These are phyloP conservation scores for Platorchestia sp. DNA, from an alignment of 1,140 invertebrate species.

Conservation along the genomic window DNA sequence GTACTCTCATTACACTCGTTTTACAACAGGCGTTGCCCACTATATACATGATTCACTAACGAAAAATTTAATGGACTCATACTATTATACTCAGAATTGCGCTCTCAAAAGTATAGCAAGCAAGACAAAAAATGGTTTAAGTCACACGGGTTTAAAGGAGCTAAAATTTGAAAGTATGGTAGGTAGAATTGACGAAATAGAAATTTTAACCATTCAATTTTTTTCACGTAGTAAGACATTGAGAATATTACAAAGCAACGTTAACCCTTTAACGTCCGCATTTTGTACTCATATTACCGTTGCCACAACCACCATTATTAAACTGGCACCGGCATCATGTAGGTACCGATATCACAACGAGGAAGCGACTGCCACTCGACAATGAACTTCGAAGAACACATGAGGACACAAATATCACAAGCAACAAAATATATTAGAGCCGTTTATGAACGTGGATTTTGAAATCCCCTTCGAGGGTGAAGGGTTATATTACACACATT, in stretches of 20 bases:
- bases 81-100: neutral
- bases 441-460: too few relatives aligned
- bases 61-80: neutral
- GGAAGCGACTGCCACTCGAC: too few relatives aligned
- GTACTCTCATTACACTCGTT: neutral
- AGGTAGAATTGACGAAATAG: neutral
- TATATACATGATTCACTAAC: neutral
- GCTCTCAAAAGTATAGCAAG: neutral
- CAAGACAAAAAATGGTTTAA: neutral
- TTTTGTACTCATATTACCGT: too few relatives aligned
- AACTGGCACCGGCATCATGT: too few relatives aligned
- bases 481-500: too few relatives aligned
- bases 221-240: neutral
- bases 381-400: too few relatives aligned
- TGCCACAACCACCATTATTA: too few relatives aligned
- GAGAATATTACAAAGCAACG: neutral
- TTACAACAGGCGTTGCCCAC: neutral
- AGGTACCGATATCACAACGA: too few relatives aligned
- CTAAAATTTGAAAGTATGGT: neutral
- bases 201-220: neutral
- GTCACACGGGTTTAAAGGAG: neutral
- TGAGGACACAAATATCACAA: too few relatives aligned
- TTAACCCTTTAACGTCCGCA: neutral
- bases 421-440: too few relatives aligned
- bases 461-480: too few relatives aligned